Conservation (phyloP, 2,888 invertebrate genomes). For the Hemaris fuciformis region DNA sequence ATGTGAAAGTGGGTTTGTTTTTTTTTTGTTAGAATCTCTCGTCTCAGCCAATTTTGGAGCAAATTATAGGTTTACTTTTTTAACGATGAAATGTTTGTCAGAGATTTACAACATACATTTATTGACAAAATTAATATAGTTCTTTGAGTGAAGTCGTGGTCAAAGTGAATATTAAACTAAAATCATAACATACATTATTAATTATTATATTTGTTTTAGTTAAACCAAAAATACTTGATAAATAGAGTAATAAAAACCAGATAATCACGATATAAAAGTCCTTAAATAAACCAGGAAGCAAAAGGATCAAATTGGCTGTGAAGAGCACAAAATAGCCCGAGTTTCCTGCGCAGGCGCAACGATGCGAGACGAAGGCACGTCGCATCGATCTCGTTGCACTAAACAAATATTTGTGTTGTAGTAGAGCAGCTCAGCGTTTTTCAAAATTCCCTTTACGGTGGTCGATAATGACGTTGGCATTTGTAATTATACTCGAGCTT, state of each 20-base stretch:
- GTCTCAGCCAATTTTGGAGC: no score
- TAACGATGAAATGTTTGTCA: no score
- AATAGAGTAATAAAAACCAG: neutral
- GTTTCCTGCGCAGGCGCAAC: constrained; percentile 48
- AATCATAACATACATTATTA: no score
- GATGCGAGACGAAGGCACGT: constrained; percentile 50
- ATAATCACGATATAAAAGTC: neutral
- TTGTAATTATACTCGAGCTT: constrained; percentile 29
- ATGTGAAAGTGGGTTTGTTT: no score
- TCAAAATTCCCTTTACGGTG: constrained; percentile 39
- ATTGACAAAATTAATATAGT: no score
- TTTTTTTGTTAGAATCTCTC: no score
- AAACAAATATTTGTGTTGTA: constrained; percentile 63
- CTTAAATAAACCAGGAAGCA: constrained; percentile 45
- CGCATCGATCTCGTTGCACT: constrained; percentile 53
- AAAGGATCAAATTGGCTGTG: constrained; percentile 40
- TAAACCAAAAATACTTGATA: no score
- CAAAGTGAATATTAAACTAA: no score
- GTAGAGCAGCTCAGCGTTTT: constrained; percentile 41
- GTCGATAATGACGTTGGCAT: constrained; percentile 15
- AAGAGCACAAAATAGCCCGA: constrained; percentile 41
- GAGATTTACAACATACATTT: no score
- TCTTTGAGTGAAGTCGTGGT: no score
- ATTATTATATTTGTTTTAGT: no score
- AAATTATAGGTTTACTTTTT: no score